Conservation (phyloP, 1,140 invertebrate genomes). For the Centruroides vittatus region DNA sequence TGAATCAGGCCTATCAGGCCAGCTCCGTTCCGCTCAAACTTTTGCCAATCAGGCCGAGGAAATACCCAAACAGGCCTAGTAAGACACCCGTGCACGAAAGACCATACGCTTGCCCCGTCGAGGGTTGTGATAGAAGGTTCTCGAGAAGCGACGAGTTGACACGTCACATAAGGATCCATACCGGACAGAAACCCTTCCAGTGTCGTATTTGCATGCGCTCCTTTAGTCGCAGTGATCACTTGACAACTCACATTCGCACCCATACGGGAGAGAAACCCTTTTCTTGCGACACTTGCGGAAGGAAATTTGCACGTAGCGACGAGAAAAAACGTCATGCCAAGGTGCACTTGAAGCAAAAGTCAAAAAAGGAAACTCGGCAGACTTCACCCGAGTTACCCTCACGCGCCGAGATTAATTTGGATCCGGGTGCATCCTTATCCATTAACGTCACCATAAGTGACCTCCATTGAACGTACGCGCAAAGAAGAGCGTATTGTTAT, state of each 20-base stretch:
- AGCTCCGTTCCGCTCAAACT: slow-evolving; percentile 59
- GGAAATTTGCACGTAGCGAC: slow-evolving; percentile 96
- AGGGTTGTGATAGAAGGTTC: slow-evolving; percentile 91
- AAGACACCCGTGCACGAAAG: slow-evolving; percentile 96
- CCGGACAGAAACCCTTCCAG: slow-evolving; percentile 98
- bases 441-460: too few relatives aligned
- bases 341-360: slow-evolving; percentile 83
- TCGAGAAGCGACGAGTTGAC: slow-evolving; percentile 98
- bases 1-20: slow-evolving; percentile 51
- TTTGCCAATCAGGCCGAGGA: slow-evolving; percentile 83
- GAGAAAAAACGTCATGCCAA: slow-evolving; percentile 98
- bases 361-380: background rate
- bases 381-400: too few relatives aligned
- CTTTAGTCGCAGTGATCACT: slow-evolving; percentile 89
- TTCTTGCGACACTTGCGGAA: slow-evolving; percentile 90
- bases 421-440: too few relatives aligned
- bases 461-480: too few relatives aligned
- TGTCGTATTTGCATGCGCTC: slow-evolving; percentile 97
- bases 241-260: slow-evolving; percentile 90
- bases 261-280: slow-evolving; percentile 98
- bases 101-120: slow-evolving; percentile 95
- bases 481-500: too few relatives aligned
- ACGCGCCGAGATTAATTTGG: too few relatives aligned
- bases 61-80: slow-evolving; percentile 90
- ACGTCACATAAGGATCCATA: slow-evolving; percentile 96